Conservation (phyloP, 1,140 invertebrate genomes). For the Cepaea nemoralis region DNA sequence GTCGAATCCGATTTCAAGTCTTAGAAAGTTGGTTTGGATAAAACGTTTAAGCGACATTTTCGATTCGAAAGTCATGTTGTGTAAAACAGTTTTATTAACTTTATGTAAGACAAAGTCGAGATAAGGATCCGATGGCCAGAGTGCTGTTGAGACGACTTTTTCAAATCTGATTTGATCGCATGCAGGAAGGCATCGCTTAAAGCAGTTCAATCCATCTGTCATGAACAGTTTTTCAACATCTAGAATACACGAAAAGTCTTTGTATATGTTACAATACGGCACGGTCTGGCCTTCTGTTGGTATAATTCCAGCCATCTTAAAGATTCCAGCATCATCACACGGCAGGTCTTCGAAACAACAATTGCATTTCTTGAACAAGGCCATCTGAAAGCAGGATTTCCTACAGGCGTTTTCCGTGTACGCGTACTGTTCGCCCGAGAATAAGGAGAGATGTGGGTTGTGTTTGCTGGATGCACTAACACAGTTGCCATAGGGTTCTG, state of each 20-base stretch:
- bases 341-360: conserved; percentile 16
- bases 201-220: not conserved
- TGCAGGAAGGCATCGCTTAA: not conserved
- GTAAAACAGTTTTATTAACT: too few species aligned
- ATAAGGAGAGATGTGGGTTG: not conserved
- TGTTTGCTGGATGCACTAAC: not conserved
- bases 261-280: not conserved
- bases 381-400: conserved; percentile 16
- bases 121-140: conserved; percentile 17
- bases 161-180: not conserved
- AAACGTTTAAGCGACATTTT: too few species aligned
- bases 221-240: not conserved
- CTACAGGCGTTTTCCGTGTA: conserved; percentile 20
- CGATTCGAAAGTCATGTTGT: too few species aligned
- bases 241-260: not conserved
- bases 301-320: not conserved
- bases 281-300: not conserved
- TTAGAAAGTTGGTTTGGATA: conserved; percentile 10
- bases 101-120: too few species aligned
- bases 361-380: not conserved
- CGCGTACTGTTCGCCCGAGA: not conserved
- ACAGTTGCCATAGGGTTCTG: not conserved
- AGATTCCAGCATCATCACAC: not conserved
- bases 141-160: not conserved
- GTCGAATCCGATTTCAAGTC: conserved; percentile 7